Base-by-base conservation (phyloP, 2,113 vertebrate genomes). In the Sceloporus undulatus region DNA sequence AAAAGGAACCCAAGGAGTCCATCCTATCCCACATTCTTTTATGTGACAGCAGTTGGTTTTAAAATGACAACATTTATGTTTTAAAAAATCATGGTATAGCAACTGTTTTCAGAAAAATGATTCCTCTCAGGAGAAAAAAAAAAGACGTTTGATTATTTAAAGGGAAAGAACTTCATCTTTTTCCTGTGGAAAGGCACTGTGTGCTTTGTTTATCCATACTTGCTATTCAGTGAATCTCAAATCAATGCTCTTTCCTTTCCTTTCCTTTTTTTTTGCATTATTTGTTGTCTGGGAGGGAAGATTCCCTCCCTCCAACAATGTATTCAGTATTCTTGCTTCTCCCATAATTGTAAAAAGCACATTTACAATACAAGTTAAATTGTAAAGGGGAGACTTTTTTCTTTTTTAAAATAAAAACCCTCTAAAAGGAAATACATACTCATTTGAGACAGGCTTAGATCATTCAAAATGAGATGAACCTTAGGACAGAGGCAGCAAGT, bases 121-220 rank as follows among this genome's bases (percentile, higher is more conserved):
- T 34, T 79, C 16, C 62, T 19, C 14, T 4, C 21, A 65, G 21
- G 62, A 65, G 84, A 27, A 34, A 34, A 34, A 34, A 75, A 62
- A 81, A 56, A 25, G 11, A 40, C 10, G 8, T 29, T 62, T 59
- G 29, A 56, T 38, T 42, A 59, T 59, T 75, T 38, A 87, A 87
- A 79, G 38, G 5, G 19, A 52, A 66, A 88, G 59, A 29, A 66
- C 79, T 76, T 87, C 19, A 23, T 76, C 27, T 54, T 90, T 92
- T 95, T 87, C 34, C 80, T 88, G 91, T 87, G 40, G 77, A 9
- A 85, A 95, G 87, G 89, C 95, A 89, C 89, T n/a, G 14, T n/a
- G 14, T 89, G 86, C 91, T 82, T n/a, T 91, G 91, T 88, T 91
- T 85, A 91, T 93, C 86, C 38, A 52, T 68, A 90, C 91, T 89